These are phyloP conservation scores for Gnathonemus echidnorhynchus DNA, from an alignment of 2,113 vertebrate genomes.

Conservation along the genomic window DNA sequence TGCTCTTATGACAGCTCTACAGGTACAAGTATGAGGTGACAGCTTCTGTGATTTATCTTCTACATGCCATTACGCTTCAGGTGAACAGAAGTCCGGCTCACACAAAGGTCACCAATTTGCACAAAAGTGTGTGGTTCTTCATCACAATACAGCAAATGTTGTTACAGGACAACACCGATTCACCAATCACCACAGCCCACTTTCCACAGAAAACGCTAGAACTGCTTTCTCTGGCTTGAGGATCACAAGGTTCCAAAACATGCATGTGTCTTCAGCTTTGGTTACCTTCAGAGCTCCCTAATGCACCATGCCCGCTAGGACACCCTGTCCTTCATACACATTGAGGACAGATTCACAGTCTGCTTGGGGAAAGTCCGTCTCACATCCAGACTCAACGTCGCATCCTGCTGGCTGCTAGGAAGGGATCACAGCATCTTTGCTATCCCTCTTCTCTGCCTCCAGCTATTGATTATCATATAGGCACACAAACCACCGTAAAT, in stretches of 20 bases:
- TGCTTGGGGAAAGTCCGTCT: neutral
- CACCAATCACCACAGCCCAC: neutral
- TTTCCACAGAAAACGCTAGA: neutral
- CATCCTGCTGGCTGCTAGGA: neutral
- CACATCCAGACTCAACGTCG: neutral
- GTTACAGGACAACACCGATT: neutral
- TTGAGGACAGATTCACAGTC: neutral
- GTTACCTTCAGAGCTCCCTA: neutral
- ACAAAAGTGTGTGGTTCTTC: neutral
- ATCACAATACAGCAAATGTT: neutral
- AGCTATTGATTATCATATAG: neutral
- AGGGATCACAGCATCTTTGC: neutral
- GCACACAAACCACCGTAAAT: neutral
- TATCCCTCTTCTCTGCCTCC: neutral
- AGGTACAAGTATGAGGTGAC: neutral
- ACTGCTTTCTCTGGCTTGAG: neutral
- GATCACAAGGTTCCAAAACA: neutral
- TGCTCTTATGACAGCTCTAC: neutral
- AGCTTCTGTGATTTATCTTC: neutral
- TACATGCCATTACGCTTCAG: neutral
- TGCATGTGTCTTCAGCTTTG: neutral
- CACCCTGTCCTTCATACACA: neutral
- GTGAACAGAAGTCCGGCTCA: neutral
- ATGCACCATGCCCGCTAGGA: neutral
- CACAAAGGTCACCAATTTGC: neutral